Base-by-base conservation (phyloP, 2,797 vertebrate genomes). In the Smutsia temminckii region DNA sequence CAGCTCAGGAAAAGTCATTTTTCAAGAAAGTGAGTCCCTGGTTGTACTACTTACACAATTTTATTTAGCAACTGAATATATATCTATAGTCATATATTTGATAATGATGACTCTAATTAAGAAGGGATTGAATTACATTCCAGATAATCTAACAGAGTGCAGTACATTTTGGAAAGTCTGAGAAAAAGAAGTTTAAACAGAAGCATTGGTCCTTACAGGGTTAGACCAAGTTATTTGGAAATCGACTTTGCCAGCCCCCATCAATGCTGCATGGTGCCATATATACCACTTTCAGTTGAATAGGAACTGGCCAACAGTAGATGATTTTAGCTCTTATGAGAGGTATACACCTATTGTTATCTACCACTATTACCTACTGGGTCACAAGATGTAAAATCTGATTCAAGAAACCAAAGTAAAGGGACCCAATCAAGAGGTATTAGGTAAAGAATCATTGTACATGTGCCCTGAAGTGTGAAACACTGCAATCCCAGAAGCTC, bases 181-280 rank as follows among this genome's bases (percentile, higher is more conserved):
- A n/a, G 8, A 16, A 34, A 88, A 89, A 69, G 0, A 63, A n/a
- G n/a, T 75, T 85, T 93, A 81, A 95, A 51, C 42, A 69, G 77
- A 95, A 46, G 0, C 13, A 75, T 49, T 90, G 14, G 12, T 92
- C 4, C 61, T 86, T 81, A 71, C 8, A 68, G 53, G 16, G 29
- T 55, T 80, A 71, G 21, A 64, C 7, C 4, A 93, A 93, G 74
- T 79, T 94, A 68, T 93, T 92, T 68, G 21, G 5, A 94, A 93
- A 93, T 51, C 16, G 34, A 80, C 40, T 89, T 83, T 18, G 23
- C 49, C 32, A 72, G 89, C 5, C 21, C 25, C 40, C 40, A 85
- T 40, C 9, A 53, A 57, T 91, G 34, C 4, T 79, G 16, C 27
- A 86, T 75, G 8, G 80, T 66, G 21, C 64, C 49, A 25, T 85